These are phyloP conservation scores for Papilio protenor DNA, from an alignment of 2,888 invertebrate genomes.

Conservation along the genomic window DNA sequence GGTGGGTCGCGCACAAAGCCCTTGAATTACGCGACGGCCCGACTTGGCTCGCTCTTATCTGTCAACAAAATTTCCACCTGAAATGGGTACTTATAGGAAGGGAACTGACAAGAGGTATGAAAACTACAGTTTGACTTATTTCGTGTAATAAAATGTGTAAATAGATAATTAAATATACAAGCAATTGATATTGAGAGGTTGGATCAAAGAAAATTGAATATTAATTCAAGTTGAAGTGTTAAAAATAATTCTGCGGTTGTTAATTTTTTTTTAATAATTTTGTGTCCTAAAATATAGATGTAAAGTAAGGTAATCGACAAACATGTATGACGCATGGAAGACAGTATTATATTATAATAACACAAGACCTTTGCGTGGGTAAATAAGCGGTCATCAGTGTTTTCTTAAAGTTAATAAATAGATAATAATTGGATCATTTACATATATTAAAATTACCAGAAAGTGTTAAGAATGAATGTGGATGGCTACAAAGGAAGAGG, in stretches of 20 bases:
- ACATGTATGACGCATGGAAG: background rate
- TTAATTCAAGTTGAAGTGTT: too few relatives aligned
- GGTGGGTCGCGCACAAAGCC: constrained; percentile 69
- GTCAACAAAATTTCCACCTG: constrained; percentile 66
- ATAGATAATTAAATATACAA: background rate
- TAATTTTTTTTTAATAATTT: too few relatives aligned
- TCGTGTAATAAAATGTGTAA: constrained; percentile 34
- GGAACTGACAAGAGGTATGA: constrained; percentile 50
- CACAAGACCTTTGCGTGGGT: background rate
- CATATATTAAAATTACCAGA: too few relatives aligned
- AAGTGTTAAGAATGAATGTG: too few relatives aligned
- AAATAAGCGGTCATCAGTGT: constrained; percentile 23
- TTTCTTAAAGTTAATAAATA: background rate
- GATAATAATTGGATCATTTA: background rate
- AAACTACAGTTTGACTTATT: constrained; percentile 44
- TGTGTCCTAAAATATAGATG: background rate
- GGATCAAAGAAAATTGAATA: too few relatives aligned
- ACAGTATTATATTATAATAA: background rate
- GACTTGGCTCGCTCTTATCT: constrained; percentile 75
- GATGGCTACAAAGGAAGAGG: too few relatives aligned
- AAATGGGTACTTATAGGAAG: constrained; percentile 50
- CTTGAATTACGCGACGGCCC: constrained; percentile 65
- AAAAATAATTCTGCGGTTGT: too few relatives aligned
- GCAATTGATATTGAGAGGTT: too few relatives aligned
- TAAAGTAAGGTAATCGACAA: background rate